phyloP scores from a whole-genome alignment of 2,113 vertebrate genomes.

The Accipiter cooperii region DNA sequence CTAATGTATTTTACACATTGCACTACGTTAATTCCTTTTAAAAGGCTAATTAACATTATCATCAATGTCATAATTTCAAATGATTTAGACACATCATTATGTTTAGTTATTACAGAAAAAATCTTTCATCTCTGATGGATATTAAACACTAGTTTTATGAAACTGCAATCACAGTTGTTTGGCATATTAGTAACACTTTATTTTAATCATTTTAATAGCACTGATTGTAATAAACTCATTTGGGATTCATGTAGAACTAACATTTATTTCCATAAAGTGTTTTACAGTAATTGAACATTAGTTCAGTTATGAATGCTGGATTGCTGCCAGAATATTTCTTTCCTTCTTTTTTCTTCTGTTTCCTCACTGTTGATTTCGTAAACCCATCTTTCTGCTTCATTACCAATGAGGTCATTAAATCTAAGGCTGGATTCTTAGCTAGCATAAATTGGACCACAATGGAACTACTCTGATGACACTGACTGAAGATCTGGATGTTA shows the following conservation, averaged over 20 bases:
- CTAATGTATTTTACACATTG: background rate
- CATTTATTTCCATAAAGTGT: constrained; percentile 60
- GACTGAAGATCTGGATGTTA: background rate
- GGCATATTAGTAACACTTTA: constrained; percentile 39
- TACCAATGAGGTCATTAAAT: background rate
- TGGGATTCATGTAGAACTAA: constrained; percentile 56
- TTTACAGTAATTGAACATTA: constrained; percentile 56
- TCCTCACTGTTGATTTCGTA: background rate
- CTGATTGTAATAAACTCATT: constrained; percentile 54
- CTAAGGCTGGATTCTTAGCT: background rate
- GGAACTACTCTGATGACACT: background rate
- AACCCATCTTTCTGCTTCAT: background rate
- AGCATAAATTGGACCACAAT: background rate
- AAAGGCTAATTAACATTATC: constrained; percentile 8
- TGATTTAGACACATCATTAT: constrained; percentile 14
- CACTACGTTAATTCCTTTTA: background rate
- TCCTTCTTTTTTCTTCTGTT: background rate
- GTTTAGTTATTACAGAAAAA: constrained; percentile 1
- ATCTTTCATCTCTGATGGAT: constrained; percentile 12
- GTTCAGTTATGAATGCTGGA: constrained; percentile 30
- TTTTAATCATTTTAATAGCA: constrained; percentile 53
- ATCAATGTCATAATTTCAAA: constrained; percentile 31
- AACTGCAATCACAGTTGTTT: constrained; percentile 40
- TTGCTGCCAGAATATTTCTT: constrained; percentile 1
- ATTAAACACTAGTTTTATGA: constrained; percentile 28